Evolutionary conservation across 2,888 invertebrate species (phyloP).

Genomic region (Eristalis tenax): DNA sequence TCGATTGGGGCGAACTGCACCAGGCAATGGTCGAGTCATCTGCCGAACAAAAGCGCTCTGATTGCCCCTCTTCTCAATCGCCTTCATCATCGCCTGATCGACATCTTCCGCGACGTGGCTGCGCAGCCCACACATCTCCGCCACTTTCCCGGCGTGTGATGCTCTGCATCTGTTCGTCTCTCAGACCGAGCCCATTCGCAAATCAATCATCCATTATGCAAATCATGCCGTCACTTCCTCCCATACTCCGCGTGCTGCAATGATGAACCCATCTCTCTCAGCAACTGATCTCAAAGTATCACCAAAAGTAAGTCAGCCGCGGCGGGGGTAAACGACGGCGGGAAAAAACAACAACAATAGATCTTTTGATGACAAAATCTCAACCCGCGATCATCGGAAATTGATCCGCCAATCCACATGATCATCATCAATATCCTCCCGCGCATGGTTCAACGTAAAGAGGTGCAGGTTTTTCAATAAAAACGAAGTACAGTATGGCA

Average conservation of each 20-base stretch:
- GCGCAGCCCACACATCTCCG: constrained; percentile 41
- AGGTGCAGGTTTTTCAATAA: constrained; percentile 13
- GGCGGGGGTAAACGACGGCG: background rate
- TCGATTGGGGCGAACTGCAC: constrained; percentile 33
- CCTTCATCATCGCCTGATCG: constrained; percentile 2
- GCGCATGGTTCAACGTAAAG: constrained; percentile 31
- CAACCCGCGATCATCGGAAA: constrained; percentile 58
- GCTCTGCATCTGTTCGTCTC: constrained; percentile 49
- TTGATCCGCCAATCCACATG: constrained; percentile 60
- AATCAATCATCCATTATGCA: constrained; percentile 59
- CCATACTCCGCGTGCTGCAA: background rate
- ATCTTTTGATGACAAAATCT: constrained; percentile 62
- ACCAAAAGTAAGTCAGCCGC: constrained; percentile 36
- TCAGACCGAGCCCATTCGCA: constrained; percentile 33
- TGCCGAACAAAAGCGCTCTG: constrained; percentile 43
- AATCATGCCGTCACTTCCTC: constrained; percentile 37
- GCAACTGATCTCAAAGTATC: constrained; percentile 54
- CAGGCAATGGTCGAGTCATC: background rate
- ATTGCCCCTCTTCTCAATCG: constrained; percentile 40
- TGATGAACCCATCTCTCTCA: constrained; percentile 23
- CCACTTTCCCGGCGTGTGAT: background rate
- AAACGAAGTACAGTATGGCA: background rate
- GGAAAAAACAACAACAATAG: background rate
- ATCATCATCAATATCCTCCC: constrained; percentile 53
- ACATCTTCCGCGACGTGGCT: background rate